phyloP scores from a whole-genome alignment of 92 coral and sea anemone genomes.

The Zoanthus sansibaricus region DNA sequence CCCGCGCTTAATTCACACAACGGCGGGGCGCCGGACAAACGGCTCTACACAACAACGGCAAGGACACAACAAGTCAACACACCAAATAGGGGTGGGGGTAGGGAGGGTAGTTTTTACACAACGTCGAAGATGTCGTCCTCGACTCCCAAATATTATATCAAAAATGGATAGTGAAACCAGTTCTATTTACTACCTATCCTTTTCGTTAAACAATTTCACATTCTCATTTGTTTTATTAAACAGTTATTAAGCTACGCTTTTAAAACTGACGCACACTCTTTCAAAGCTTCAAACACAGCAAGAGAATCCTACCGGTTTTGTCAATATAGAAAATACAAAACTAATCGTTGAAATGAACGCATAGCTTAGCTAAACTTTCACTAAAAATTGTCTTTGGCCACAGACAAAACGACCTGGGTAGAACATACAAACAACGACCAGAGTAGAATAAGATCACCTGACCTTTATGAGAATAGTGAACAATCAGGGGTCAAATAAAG shows the following conservation, averaged over 20 bases:
- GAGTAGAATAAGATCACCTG: background rate
- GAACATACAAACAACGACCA: background rate
- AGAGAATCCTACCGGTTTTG: background rate
- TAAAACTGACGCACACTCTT: background rate
- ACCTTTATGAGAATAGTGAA: background rate
- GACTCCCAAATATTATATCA: no score
- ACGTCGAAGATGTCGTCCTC: no score
- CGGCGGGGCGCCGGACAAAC: no score
- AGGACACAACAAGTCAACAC: no score
- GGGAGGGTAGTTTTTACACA: no score
- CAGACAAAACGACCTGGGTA: background rate
- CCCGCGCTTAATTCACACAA: no score
- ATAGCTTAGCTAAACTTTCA: background rate
- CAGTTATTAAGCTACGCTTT: background rate
- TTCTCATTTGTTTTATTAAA: background rate
- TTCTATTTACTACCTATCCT: background rate
- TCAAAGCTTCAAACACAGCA: background rate
- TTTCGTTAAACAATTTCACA: background rate
- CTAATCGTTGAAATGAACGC: background rate
- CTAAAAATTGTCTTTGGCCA: background rate
- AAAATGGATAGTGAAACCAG: no score
- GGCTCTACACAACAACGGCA: no score
- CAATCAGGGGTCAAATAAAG: background rate
- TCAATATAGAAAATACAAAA: background rate
- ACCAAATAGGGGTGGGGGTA: no score